These are phyloP conservation scores for Chironomus tentans DNA, from an alignment of 2,888 invertebrate species.

Conservation along the genomic window DNA sequence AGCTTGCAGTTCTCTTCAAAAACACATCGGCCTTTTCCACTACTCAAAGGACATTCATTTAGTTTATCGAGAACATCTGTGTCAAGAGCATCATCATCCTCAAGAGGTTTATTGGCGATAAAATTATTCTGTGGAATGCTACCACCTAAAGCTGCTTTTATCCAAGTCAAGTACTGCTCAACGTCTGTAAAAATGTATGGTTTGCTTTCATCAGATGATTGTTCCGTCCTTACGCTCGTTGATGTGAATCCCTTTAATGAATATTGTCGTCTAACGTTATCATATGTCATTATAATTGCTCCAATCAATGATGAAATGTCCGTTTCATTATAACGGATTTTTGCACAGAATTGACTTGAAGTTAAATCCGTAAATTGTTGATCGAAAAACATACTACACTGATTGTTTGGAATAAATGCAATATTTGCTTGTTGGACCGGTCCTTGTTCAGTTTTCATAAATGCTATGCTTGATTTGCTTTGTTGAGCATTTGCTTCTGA, in stretches of 20 bases:
- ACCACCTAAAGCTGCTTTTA: not conserved
- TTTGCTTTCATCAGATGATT: not conserved
- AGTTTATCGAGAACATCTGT: not conserved
- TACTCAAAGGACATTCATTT: not conserved
- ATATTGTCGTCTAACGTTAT: not conserved
- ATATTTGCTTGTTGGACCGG: not conserved
- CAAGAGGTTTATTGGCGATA: too few species aligned
- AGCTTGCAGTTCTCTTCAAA: not conserved
- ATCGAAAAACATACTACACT: constrained; percentile 2
- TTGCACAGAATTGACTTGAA: constrained; percentile 17
- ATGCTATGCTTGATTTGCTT: not conserved
- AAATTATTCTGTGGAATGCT: not conserved
- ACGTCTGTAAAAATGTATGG: constrained; percentile 18
- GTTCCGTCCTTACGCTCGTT: not conserved
- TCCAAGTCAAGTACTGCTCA: constrained; percentile 5
- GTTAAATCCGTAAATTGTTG: constrained; percentile 9
- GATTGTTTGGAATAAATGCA: not conserved
- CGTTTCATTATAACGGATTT: constrained; percentile 2
- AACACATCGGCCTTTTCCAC: not conserved
- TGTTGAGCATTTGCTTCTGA: not conserved
- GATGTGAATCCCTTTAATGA: constrained; percentile 12
- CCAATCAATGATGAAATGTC: not conserved
- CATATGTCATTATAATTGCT: not conserved
- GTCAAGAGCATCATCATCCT: too few species aligned
- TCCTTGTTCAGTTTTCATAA: not conserved